Conservation (phyloP, 2,113 vertebrate genomes). For the Macrotus californicus region DNA sequence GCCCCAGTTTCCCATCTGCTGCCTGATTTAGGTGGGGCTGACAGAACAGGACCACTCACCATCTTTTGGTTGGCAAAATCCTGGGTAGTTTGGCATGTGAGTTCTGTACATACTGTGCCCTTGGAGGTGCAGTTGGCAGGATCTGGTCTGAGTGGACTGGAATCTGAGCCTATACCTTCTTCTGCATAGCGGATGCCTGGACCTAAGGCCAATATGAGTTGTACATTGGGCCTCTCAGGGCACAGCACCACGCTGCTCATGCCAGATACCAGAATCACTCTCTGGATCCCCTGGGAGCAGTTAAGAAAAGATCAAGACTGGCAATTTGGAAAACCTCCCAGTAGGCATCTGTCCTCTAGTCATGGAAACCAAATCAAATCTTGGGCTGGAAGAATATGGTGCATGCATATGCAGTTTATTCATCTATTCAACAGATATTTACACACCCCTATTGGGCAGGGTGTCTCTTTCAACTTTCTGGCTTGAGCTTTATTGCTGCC, state of each 20-base stretch:
- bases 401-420: background rate
- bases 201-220: slow-evolving; percentile 11
- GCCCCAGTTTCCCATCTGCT: slow-evolving; percentile 61
- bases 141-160: slow-evolving; percentile 6
- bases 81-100: slow-evolving; percentile 22
- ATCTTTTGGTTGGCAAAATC: slow-evolving; percentile 46
- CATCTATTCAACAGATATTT: slow-evolving; percentile 1
- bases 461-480: background rate
- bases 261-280: slow-evolving; percentile 56
- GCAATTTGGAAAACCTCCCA: slow-evolving; percentile 61
- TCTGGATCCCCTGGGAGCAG: slow-evolving; percentile 20
- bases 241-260: background rate
- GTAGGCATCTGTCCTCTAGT: slow-evolving; percentile 45
- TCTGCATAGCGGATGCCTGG: background rate
- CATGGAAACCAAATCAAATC: slow-evolving; percentile 49
- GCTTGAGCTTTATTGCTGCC: background rate
- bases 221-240: background rate
- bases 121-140: slow-evolving; percentile 53
- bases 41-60: slow-evolving; percentile 39
- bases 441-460: background rate
- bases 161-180: slow-evolving; percentile 42
- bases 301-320: slow-evolving; percentile 68
- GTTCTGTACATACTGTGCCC: background rate
- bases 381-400: slow-evolving; percentile 33
- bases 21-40: slow-evolving; percentile 9